Evolutionary conservation across 2,797 vertebrate genomes (phyloP), one percentile per base, ranked within the genome.

Genomic region (Hapalemur alaotrensis): DNA sequence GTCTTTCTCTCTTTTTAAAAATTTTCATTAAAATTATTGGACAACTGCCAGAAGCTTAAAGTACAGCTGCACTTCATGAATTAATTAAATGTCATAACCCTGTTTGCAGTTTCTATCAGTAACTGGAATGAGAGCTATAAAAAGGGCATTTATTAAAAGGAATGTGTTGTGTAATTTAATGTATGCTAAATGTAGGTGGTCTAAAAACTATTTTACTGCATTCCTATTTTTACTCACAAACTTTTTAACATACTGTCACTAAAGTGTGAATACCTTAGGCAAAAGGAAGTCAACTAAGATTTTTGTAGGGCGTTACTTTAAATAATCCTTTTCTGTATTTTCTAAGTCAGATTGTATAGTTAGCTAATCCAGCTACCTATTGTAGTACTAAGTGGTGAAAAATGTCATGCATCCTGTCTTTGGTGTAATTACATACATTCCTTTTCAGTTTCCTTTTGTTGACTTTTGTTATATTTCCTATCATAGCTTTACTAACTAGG

Each of bases 381-480:
- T 97, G 93, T 96, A 76, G 63, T 92, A 70, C 63, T 89, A 91
- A 69, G 70, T 93, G 81, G 81, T 93, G 81, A 96, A 96, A 97
- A 96, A 97, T 92, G 90, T 72, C 80, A 79, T 87, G 72, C 84
- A 97, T 97, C 96, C 96, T 97, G 93, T 87, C 96, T 90, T 93
- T 90, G 76, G 59, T 69, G 7, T 95, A 97, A 97, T 97, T 96
- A 95, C 98, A 97, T 96, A 98, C 98, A 98, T 98, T 98, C 98
- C 90, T 97, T 96, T 98, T 95, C 95, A 94, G 97, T 98, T 98
- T 97, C 96, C 95, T 98, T 98, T 95, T 98, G 98, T 99, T 98
- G 98, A 98, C 93, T 96, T 94, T 95, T 57, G 92, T 90, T 89
- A 97, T 97, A 96, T 97, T 91, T 96, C 97, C 96, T 97, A 93